Conservation (phyloP, 2,797 vertebrate genomes). For the Rallus crepitans region DNA sequence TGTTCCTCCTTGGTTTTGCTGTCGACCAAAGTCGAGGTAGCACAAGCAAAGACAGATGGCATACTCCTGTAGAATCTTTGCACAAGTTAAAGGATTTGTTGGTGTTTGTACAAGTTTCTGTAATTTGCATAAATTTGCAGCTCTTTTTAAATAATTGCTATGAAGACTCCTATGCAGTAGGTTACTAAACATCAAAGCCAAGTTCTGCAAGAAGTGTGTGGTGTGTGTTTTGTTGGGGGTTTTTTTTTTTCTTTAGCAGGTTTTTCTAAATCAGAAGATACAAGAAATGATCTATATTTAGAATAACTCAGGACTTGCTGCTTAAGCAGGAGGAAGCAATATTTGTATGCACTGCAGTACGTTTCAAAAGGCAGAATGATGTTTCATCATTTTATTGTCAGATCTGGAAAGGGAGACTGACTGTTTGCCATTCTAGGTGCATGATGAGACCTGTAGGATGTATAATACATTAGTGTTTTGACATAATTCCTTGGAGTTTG, state of each 20-base stretch:
- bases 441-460: constrained; percentile 78
- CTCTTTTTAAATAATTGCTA: not conserved
- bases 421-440: constrained; percentile 61
- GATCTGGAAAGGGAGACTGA: constrained; percentile 74
- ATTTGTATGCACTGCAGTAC: constrained; percentile 45
- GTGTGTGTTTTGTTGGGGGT: not conserved
- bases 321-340: constrained; percentile 58
- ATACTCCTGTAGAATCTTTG: not conserved
- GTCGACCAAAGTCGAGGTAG: not conserved
- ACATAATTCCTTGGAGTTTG: constrained; percentile 82
- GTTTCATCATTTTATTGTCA: constrained; percentile 76
- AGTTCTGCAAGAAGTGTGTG: not conserved
- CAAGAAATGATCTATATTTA: constrained; percentile 51
- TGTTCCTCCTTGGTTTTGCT: not conserved
- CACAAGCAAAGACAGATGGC: not conserved
- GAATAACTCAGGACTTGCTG: constrained; percentile 32
- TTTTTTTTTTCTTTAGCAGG: not conserved
- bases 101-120: not conserved
- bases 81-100: constrained; percentile 4
- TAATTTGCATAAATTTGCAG: constrained; percentile 38
- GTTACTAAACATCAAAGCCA: constrained; percentile 13
- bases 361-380: constrained; percentile 64
- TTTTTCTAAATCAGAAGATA: constrained; percentile 42
- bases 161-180: not conserved
- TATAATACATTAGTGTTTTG: constrained; percentile 71